Evolutionary conservation across 2,888 invertebrate genomes (phyloP), one percentile per base, ranked within the genome.

Genomic region (Raillietiella orientalis): DNA sequence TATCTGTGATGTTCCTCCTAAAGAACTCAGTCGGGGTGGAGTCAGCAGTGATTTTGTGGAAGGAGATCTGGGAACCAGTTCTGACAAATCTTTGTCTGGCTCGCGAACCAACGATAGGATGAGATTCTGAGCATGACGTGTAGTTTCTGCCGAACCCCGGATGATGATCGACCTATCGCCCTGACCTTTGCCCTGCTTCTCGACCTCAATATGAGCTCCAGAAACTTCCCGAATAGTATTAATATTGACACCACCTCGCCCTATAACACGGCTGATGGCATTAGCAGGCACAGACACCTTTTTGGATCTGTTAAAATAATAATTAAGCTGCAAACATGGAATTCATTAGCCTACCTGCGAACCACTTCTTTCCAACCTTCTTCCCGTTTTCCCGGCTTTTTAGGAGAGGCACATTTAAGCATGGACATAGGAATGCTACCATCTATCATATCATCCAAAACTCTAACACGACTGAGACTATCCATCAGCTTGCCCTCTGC

Each of bases 281-380:
- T 71, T 71, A 14, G 79, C 64, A 27, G 84, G 79, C 30, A 96
- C 87, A 10, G 70, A 69, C 23, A 93, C 77, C 49, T 82, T 84
- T 52, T 84, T 84, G 35, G 47, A 46, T 28, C 46, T 41, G 26
- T 17, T 25, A 24, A 29, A 27, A 16, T 27, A 14, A 23, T 20
- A 16, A 19, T n/a, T n/a, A n/a, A n/a, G n/a, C n/a, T n/a, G n/a
- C n/a, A n/a, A n/a, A n/a, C n/a, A n/a, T n/a, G n/a, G n/a, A n/a
- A n/a, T n/a, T n/a, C n/a, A n/a, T n/a, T n/a, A n/a, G n/a, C 50
- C 45, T 44, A 74, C 53, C 72, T 77, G 43, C 77, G 58, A 5
- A 74, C 72, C 23, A 87, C 87, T 50, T 90, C 87, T 44, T 87
- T 87, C 87, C 87, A 90, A 8, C 84, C 87, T 41, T 87, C 84